phyloP scores from a whole-genome alignment of 1,140 invertebrate genomes.

The Drosophila kurseongensis region DNA sequence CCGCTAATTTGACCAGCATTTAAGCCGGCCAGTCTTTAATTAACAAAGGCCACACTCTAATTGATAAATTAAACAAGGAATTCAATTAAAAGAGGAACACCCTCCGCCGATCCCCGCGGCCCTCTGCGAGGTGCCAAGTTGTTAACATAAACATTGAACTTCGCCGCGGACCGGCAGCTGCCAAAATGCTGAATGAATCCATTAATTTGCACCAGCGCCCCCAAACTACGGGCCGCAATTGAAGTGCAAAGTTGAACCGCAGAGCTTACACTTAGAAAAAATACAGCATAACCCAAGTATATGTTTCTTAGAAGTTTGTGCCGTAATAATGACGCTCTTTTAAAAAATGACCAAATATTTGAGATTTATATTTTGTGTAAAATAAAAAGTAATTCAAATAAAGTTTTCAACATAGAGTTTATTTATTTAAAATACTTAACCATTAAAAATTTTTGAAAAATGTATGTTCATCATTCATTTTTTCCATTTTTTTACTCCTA shows the following conservation, averaged over 20 bases:
- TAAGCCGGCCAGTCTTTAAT: constrained; percentile 50
- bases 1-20: constrained; percentile 67
- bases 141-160: constrained; percentile 83
- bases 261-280: not conserved
- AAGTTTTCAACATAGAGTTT: too few relatives aligned
- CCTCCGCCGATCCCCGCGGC: constrained; percentile 12
- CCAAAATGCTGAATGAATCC: constrained; percentile 71
- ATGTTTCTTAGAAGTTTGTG: too few relatives aligned
- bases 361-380: too few relatives aligned
- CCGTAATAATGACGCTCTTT: too few relatives aligned
- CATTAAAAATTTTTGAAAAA: too few relatives aligned
- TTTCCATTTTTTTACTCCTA: too few relatives aligned
- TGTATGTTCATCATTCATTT: too few relatives aligned
- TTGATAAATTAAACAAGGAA: constrained; percentile 75
- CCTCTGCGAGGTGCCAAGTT: constrained; percentile 64
- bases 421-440: too few relatives aligned
- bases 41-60: constrained; percentile 72
- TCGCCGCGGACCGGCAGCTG: constrained; percentile 34
- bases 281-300: too few relatives aligned
- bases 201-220: constrained; percentile 81
- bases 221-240: constrained; percentile 60
- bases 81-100: constrained; percentile 61
- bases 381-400: too few relatives aligned
- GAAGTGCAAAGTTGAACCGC: constrained; percentile 80
- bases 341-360: too few relatives aligned